Conservation (phyloP, 2,113 vertebrate genomes). For the Hippocampus abdominalis region DNA sequence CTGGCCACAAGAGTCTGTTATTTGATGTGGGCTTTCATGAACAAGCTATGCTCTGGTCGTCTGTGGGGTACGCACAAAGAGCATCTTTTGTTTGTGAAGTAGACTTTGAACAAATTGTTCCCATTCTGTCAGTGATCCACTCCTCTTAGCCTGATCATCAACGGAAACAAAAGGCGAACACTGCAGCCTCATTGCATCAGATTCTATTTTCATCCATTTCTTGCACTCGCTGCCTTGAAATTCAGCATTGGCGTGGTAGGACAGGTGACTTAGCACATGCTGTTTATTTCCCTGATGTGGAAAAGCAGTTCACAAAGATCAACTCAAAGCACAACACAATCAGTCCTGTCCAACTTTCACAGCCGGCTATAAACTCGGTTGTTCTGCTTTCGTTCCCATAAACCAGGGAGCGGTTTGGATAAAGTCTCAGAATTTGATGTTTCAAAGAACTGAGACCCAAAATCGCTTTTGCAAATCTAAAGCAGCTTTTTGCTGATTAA, state of each 20-base stretch:
- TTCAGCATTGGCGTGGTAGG: conserved; percentile 1
- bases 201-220: not conserved
- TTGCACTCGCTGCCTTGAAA: conserved; percentile 3
- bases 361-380: conserved; percentile 1
- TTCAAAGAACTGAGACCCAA: conserved; percentile 47
- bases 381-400: conserved; percentile 38
- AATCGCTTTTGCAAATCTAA: conserved; percentile 59
- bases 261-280: conserved; percentile 17
- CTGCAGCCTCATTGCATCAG: conserved; percentile 44
- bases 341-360: not conserved
- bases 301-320: not conserved
- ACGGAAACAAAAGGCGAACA: conserved; percentile 21
- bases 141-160: conserved; percentile 41
- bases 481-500: conserved; percentile 67
- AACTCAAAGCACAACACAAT: not conserved
- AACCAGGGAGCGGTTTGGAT: conserved; percentile 25
- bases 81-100: conserved; percentile 31
- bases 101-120: conserved; percentile 51
- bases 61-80: conserved; percentile 21
- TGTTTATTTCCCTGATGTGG: not conserved
- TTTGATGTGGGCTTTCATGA: conserved; percentile 34
- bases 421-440: conserved; percentile 37
- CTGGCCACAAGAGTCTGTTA: conserved; percentile 18
- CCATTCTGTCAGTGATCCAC: conserved; percentile 50
- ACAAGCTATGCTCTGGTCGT: conserved; percentile 46